Evolutionary conservation across 1,140 invertebrate genomes (phyloP).

Genomic region (Lethocerus indicus): DNA sequence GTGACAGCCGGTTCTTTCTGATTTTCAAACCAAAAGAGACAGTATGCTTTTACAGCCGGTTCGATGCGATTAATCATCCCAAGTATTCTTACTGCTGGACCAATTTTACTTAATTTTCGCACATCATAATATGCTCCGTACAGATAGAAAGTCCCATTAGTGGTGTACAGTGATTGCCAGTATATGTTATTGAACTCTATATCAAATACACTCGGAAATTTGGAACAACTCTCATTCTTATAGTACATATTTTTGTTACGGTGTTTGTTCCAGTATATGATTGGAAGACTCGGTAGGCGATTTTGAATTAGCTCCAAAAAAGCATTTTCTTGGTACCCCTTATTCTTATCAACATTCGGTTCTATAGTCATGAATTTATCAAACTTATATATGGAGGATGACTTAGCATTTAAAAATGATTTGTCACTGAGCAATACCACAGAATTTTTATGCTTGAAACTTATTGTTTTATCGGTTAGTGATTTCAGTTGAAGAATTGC

Average conservation of each 20-base stretch:
- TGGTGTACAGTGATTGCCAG: constrained; percentile 66
- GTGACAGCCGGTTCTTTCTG: constrained; percentile 61
- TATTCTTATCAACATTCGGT: constrained; percentile 45
- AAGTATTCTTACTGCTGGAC: constrained; percentile 67
- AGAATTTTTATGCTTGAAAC: constrained; percentile 3
- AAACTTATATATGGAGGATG: constrained; percentile 3
- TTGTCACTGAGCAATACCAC: constrained; percentile 3
- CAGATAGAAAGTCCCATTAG: constrained; percentile 67
- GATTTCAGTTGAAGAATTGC: constrained; percentile 15
- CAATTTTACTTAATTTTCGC: constrained; percentile 51
- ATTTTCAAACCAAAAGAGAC: constrained; percentile 80
- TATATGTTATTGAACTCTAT: constrained; percentile 84
- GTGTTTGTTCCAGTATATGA: constrained; percentile 65
- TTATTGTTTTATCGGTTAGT: constrained; percentile 7
- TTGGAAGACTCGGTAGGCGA: constrained; percentile 58
- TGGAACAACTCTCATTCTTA: constrained; percentile 55
- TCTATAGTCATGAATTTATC: constrained; percentile 21
- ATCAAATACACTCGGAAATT: constrained; percentile 70
- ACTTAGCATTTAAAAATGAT: neutral
- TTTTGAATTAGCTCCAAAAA: constrained; percentile 57
- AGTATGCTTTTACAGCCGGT: constrained; percentile 63
- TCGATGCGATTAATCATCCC: constrained; percentile 81
- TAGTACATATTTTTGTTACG: constrained; percentile 51
- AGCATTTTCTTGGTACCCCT: constrained; percentile 51
- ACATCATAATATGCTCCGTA: constrained; percentile 81